Evolutionary conservation across 2,797 vertebrate species (phyloP).

Genomic region (Micropoecilia bifurca): DNA sequence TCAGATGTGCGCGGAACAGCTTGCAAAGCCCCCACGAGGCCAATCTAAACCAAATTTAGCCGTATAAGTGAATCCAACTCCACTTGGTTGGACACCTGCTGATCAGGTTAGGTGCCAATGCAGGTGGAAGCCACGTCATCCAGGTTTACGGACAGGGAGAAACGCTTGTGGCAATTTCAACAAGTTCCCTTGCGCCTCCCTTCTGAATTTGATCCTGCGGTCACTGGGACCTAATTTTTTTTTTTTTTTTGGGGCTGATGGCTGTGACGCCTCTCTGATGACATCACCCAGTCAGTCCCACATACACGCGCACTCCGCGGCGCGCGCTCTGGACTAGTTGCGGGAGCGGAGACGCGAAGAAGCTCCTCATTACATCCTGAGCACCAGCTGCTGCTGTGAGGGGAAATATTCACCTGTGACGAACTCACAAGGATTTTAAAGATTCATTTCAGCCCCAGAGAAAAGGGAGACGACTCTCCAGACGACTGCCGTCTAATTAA

Average conservation of each 20-base stretch:
- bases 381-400: conserved; percentile 27
- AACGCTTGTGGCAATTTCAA: conserved; percentile 41
- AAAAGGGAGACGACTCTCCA: neutral
- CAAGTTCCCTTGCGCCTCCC: conserved; percentile 54
- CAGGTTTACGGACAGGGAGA: neutral
- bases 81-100: conserved; percentile 9
- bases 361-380: conserved; percentile 27
- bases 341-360: conserved; percentile 21
- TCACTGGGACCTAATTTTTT: conserved; percentile 6
- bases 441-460: neutral
- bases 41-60: conserved; percentile 28
- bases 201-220: neutral
- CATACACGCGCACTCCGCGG: conserved; percentile 43
- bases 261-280: conserved; percentile 69
- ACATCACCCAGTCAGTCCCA: conserved; percentile 67
- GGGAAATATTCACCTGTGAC: conserved; percentile 64
- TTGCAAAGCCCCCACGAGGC: conserved; percentile 9
- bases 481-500: conserved; percentile 45
- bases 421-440: conserved; percentile 37
- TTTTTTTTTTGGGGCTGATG: neutral
- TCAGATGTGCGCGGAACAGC: conserved; percentile 14
- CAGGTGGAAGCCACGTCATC: neutral
- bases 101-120: conserved; percentile 3
- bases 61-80: conserved; percentile 11
- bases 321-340: conserved; percentile 57